phyloP scores from a whole-genome alignment of 2,113 vertebrate genomes.

The Marmota monax region DNA sequence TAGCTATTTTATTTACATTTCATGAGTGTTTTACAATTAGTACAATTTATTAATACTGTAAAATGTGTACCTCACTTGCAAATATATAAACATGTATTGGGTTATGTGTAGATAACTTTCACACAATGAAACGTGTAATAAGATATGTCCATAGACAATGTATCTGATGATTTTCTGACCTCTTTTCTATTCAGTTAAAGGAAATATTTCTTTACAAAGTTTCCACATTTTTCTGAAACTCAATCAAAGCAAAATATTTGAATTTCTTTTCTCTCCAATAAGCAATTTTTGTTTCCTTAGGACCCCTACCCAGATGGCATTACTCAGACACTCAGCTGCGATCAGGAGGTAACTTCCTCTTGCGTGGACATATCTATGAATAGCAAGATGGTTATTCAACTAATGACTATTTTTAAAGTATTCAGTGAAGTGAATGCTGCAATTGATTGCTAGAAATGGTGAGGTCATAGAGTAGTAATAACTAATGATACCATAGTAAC shows the following conservation, averaged over 20 bases:
- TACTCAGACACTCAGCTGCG: background rate
- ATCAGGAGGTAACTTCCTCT: background rate
- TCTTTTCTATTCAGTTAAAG: background rate
- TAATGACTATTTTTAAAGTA: background rate
- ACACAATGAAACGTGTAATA: background rate
- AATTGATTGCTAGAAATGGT: background rate
- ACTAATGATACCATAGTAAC: background rate
- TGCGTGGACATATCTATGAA: background rate
- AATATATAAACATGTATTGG: background rate
- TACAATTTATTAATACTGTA: background rate
- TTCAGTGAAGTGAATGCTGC: background rate
- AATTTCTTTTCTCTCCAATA: background rate
- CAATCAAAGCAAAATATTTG: background rate
- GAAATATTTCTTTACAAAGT: background rate
- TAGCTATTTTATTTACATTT: background rate
- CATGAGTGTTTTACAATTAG: background rate
- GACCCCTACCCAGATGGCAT: background rate
- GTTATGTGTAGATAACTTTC: background rate
- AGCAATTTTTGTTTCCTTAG: background rate
- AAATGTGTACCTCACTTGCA: background rate
- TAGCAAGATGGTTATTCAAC: background rate
- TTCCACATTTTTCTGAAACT: background rate
- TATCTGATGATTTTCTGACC: background rate
- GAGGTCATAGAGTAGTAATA: background rate
- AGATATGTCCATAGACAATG: background rate